These are phyloP conservation scores for Hylaeus volcanicus DNA, from an alignment of 1,140 invertebrate genomes.

Conservation along the genomic window DNA sequence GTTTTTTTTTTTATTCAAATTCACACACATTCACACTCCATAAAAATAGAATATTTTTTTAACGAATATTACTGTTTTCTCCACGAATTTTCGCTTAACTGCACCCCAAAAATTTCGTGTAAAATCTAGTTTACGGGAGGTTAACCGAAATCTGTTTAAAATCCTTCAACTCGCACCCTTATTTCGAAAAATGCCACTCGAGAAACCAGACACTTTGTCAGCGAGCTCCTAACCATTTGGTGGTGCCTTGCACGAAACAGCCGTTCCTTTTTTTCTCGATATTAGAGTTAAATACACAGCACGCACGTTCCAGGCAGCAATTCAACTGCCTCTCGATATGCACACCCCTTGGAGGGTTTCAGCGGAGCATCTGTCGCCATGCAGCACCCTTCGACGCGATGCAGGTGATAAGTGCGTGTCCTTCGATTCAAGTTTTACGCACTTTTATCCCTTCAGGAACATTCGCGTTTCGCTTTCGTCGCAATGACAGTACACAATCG, in stretches of 20 bases:
- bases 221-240: conserved; percentile 11
- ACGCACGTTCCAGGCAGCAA: conserved; percentile 53
- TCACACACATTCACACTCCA: too few species aligned
- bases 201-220: conserved; percentile 10
- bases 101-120: not conserved
- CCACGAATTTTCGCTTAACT: not conserved
- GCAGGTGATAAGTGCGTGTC: conserved; percentile 62
- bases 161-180: not conserved
- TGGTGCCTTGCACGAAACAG: not conserved
- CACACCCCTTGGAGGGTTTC: conserved; percentile 64
- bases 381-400: conserved; percentile 59
- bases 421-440: conserved; percentile 11
- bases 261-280: conserved; percentile 15
- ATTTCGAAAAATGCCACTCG: conserved; percentile 12
- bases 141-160: not conserved
- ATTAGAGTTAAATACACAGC: conserved; percentile 23
- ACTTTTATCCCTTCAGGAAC: not conserved
- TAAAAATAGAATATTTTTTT: not conserved
- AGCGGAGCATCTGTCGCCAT: conserved; percentile 63
- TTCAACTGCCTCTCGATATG: conserved; percentile 57
- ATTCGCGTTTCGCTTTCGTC: conserved; percentile 17
- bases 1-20: too few species aligned
- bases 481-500: not conserved
- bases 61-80: not conserved
- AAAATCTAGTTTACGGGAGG: not conserved